These are phyloP conservation scores for Recurvirostra avosetta DNA, from an alignment of 2,113 vertebrate genomes.

Conservation along the genomic window DNA sequence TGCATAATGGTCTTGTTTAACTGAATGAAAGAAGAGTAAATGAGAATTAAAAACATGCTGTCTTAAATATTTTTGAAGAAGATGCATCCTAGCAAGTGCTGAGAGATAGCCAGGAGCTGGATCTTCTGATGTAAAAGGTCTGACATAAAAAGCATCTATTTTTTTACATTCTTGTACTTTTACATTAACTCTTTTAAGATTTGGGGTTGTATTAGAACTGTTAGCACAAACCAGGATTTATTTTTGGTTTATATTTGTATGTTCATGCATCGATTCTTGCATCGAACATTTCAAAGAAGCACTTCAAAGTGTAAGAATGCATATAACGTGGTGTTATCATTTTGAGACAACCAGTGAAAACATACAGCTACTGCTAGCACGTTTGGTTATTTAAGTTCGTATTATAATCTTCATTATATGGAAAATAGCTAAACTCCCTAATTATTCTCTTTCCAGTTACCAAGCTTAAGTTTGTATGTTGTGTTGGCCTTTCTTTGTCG, in stretches of 20 bases:
- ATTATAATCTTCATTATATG: background rate
- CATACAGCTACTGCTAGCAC: background rate
- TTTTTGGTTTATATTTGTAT: background rate
- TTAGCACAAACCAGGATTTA: background rate
- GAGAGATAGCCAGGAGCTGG: background rate
- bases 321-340: fast-evolving
- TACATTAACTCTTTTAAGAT: background rate
- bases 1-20: background rate
- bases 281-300: background rate
- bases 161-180: background rate
- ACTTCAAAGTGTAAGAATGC: background rate
- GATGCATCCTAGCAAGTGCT: background rate
- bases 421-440: background rate
- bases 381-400: background rate
- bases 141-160: background rate
- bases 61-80: background rate
- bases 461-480: background rate
- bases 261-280: background rate
- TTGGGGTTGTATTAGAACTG: background rate
- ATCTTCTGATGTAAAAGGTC: background rate
- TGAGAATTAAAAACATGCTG: background rate
- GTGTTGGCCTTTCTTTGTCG: background rate
- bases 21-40: background rate
- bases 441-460: background rate
- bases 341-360: background rate